Evolutionary conservation across 2,888 invertebrate species (phyloP).

Genomic region (Callosobruchus maculatus): DNA sequence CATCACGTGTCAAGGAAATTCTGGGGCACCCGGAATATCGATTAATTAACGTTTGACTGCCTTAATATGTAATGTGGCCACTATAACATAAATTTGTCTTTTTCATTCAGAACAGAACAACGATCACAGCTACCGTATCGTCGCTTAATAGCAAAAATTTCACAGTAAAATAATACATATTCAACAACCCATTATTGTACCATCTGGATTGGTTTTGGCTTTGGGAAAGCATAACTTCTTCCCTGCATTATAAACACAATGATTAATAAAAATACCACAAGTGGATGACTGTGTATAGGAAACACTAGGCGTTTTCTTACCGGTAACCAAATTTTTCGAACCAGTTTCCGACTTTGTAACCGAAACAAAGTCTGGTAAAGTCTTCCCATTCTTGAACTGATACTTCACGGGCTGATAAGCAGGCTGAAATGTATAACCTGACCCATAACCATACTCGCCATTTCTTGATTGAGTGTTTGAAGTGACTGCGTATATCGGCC

Average conservation of each 20-base stretch:
- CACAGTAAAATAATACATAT: conserved; percentile 18
- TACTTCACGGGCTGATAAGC: conserved; percentile 37
- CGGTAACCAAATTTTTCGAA: conserved; percentile 54
- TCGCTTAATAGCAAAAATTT: too few relatives aligned
- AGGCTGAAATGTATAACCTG: conserved; percentile 43
- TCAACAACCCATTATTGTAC: conserved; percentile 62
- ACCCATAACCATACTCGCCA: conserved; percentile 40
- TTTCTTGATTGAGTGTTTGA: conserved; percentile 39
- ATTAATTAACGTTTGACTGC: too few relatives aligned
- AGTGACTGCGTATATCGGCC: conserved; percentile 40
- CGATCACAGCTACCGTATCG: too few relatives aligned
- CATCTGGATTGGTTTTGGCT: conserved; percentile 72
- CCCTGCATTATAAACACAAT: conserved; percentile 75
- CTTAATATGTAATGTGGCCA: too few relatives aligned
- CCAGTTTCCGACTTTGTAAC: conserved; percentile 79
- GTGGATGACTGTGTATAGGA: conserved; percentile 85
- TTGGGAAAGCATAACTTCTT: conserved; percentile 81
- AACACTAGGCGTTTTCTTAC: conserved; percentile 71
- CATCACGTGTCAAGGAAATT: too few relatives aligned
- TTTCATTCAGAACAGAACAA: too few relatives aligned
- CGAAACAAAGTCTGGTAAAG: conserved; percentile 69
- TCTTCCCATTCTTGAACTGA: conserved; percentile 45
- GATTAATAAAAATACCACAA: conserved; percentile 83
- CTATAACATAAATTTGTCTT: too few relatives aligned
- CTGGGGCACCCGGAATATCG: too few relatives aligned